phyloP scores from a whole-genome alignment of 1,140 invertebrate genomes.

The Pseudomyrmex pallidus region DNA sequence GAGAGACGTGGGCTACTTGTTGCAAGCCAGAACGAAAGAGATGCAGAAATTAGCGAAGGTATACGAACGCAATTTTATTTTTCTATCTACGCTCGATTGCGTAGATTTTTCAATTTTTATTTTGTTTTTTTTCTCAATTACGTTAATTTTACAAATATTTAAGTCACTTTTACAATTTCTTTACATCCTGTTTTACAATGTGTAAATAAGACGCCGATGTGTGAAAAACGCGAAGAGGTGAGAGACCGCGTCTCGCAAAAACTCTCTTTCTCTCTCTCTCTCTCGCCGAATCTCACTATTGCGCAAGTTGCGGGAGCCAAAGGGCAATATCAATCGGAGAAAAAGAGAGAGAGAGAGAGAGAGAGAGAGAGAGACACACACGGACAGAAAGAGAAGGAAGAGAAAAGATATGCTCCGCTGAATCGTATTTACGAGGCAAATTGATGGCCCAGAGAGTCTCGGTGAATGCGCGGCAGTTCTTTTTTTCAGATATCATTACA shows the following conservation, averaged over 20 bases:
- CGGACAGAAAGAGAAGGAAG: background rate
- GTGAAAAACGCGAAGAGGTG: background rate
- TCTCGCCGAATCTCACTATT: constrained; percentile 26
- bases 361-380: background rate
- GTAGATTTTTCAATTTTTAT: no score
- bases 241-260: background rate
- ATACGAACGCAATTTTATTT: no score
- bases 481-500: constrained; percentile 78
- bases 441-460: constrained; percentile 77
- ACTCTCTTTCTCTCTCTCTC: background rate
- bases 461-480: constrained; percentile 72
- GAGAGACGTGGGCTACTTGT: no score
- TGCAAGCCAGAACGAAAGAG: no score
- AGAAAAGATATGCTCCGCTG: constrained; percentile 26
- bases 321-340: constrained; percentile 8
- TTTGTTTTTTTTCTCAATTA: no score
- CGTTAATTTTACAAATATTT: background rate
- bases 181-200: background rate
- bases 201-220: background rate
- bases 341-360: background rate
- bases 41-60: no score
- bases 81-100: no score
- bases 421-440: constrained; percentile 77
- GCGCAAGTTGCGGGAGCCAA: constrained; percentile 19
- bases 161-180: background rate